phyloP scores from a whole-genome alignment of 2,797 vertebrate genomes.

The Hemibagrus guttatus region DNA sequence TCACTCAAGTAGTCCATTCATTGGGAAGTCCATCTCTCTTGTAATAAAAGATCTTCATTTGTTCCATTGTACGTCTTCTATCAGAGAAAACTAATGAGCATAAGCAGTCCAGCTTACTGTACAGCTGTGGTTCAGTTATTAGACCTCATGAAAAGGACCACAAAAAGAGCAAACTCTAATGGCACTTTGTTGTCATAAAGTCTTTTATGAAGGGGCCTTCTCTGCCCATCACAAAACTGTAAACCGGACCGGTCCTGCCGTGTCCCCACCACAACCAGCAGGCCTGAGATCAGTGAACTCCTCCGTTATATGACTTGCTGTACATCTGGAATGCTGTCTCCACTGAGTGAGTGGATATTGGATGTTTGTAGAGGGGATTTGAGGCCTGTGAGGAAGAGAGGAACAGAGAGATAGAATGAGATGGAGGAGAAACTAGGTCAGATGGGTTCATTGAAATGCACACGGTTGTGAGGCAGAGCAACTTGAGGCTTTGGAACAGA shows the following conservation, averaged over 20 bases:
- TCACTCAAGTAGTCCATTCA: conserved; percentile 34
- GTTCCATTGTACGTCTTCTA: conserved; percentile 17
- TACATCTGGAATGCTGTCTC: conserved; percentile 88
- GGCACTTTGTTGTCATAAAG: conserved; percentile 15
- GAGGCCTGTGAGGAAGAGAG: conserved; percentile 79
- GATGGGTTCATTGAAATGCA: conserved; percentile 52
- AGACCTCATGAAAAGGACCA: conserved; percentile 17
- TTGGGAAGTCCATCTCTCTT: conserved; percentile 17
- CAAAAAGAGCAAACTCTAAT: neutral
- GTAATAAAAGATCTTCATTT: conserved; percentile 21
- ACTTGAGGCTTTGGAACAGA: conserved; percentile 40
- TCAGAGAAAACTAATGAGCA: conserved; percentile 9
- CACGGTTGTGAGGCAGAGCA: conserved; percentile 23
- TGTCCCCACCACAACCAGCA: conserved; percentile 54
- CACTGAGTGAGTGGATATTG: conserved; percentile 82
- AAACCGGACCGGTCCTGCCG: conserved; percentile 75
- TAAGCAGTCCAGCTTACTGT: conserved; percentile 18
- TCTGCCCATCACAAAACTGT: conserved; percentile 54
- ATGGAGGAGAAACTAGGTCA: conserved; percentile 46
- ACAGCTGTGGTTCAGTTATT: conserved; percentile 22
- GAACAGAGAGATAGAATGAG: neutral
- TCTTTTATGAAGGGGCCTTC: conserved; percentile 31
- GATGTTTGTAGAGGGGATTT: conserved; percentile 94
- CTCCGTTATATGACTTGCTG: conserved; percentile 88
- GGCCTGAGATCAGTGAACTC: conserved; percentile 80